phyloP scores from a whole-genome alignment of 2,888 invertebrate species.

The Amphipoea lucens region DNA sequence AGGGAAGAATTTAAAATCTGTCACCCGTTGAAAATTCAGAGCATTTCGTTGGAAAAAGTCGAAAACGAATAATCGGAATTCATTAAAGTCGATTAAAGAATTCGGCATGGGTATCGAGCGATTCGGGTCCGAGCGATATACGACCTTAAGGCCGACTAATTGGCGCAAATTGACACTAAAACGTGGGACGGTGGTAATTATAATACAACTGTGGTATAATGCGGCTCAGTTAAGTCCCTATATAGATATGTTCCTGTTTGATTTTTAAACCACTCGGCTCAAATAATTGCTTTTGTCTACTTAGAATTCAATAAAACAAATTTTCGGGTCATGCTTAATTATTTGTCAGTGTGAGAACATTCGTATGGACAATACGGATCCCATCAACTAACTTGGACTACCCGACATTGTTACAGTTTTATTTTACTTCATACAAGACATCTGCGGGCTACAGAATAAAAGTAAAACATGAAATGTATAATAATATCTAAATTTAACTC shows the following conservation, averaged over 20 bases:
- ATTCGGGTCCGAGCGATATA: conserved; percentile 69
- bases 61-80: conserved; percentile 83
- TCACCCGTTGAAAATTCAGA: conserved; percentile 88
- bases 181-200: conserved; percentile 76
- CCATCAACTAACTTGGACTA: conserved; percentile 45
- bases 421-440: conserved; percentile 33
- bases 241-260: conserved; percentile 65
- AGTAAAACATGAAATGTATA: conserved; percentile 47
- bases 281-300: conserved; percentile 70
- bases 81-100: conserved; percentile 85
- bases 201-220: conserved; percentile 71
- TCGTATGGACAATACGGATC: conserved; percentile 45
- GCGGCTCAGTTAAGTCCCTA: conserved; percentile 58
- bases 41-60: conserved; percentile 83
- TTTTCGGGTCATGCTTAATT: conserved; percentile 67
- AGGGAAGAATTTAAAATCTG: conserved; percentile 90
- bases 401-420: conserved; percentile 48
- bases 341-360: conserved; percentile 68
- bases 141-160: conserved; percentile 78
- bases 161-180: conserved; percentile 81
- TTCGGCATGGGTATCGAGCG: conserved; percentile 75
- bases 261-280: conserved; percentile 64
- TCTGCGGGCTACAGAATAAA: conserved; percentile 26
- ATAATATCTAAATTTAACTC: conserved; percentile 54
- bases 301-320: conserved; percentile 66